phyloP scores from a whole-genome alignment of 2,797 vertebrate genomes.

The Lepus oiostolus region DNA sequence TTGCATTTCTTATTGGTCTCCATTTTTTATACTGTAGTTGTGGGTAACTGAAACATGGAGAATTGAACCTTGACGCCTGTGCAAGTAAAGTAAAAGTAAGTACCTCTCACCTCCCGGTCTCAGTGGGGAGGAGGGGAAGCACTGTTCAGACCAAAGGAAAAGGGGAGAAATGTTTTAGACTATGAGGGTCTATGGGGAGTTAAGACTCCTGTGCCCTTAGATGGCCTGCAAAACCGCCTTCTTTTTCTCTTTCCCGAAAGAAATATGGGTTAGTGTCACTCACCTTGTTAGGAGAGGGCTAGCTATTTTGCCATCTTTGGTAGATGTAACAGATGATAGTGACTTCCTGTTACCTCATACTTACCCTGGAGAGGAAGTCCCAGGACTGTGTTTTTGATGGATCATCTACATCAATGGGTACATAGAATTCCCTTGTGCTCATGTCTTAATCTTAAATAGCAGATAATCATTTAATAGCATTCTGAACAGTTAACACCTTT shows the following conservation, averaged over 20 bases:
- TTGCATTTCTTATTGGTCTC: not conserved
- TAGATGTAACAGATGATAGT: not conserved
- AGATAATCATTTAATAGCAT: not conserved
- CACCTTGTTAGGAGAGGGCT: not conserved
- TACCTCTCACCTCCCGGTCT: not conserved
- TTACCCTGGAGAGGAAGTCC: not conserved
- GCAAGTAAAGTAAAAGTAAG: not conserved
- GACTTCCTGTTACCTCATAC: not conserved
- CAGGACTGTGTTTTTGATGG: not conserved
- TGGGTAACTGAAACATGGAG: not conserved
- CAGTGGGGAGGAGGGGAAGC: not conserved
- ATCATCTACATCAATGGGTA: not conserved
- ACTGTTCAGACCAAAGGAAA: not conserved
- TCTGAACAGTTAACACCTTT: not conserved
- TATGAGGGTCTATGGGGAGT: not conserved
- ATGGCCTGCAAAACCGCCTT: not conserved
- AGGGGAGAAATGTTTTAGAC: not conserved
- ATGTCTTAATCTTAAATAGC: not conserved
- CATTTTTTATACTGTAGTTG: not conserved
- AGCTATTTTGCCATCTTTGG: not conserved
- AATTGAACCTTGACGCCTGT: not conserved
- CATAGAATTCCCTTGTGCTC: not conserved
- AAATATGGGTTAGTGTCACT: not conserved
- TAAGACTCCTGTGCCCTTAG: not conserved
- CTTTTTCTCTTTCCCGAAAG: fast-evolving